Base-by-base conservation (phyloP, 2,888 invertebrate genomes). In the Eupithecia pulchellata region DNA sequence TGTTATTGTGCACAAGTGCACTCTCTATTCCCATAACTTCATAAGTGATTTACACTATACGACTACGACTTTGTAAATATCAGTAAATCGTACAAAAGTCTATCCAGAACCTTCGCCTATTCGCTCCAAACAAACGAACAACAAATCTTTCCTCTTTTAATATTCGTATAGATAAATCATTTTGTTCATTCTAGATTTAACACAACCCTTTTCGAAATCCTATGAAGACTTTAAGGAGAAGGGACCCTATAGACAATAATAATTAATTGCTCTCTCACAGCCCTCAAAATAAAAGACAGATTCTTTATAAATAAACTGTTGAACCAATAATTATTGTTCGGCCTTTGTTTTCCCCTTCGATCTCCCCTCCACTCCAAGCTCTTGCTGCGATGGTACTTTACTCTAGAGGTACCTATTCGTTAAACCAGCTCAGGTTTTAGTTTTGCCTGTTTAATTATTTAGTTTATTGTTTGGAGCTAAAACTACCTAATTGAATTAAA, bases 301-400 rank as follows among this genome's bases (percentile, higher is more conserved):
- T 79, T 85, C 82, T 84, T 77, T 73, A 82, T 83, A 84, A 86
- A 85, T 85, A 85, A 87, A 86, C 86, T 85, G 85, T 83, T 77
- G 84, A 87, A 84, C 87, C 89, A 85, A 91, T 92, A 90, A 91
- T 91, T 89, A 91, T 91, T 77, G 69, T 64, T 69, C 83, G 78
- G 81, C 34, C 81, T 86, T 91, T 91, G 91, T 91, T 91, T 90
- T 85, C 81, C 86, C 83, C 87, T 79, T 81, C 69, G 74, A 78
- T 73, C 80, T 78, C 82, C 86, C 87, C 83, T 83, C 82, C 79
- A 81, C 82, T 88, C 82, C 77, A 81, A 83, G 82, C 85, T 86
- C 89, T 90, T 82, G 47, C 64, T 82, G 83, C 78, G 86, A 92
- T 90, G 87, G 89, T 86, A 84, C 91, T 91, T 89, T 86, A 81